A percentile compares a stretch with the other conserved stretches of the same genome.
These are phyloP conservation scores for Cariama cristata DNA, from an alignment of 2,113 vertebrate species.

Conservation along the genomic window DNA sequence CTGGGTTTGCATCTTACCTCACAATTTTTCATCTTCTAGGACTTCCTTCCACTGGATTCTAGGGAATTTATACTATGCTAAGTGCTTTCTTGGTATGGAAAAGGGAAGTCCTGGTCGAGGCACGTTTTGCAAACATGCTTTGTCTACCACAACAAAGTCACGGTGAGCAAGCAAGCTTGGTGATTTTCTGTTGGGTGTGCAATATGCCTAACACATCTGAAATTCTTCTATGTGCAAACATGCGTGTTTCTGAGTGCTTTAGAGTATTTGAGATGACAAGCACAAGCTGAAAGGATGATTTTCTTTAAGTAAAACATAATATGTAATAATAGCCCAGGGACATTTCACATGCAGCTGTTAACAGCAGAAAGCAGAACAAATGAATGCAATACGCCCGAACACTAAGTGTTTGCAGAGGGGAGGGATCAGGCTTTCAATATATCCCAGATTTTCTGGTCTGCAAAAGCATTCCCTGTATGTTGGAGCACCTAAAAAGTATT, in stretches of 20 bases:
- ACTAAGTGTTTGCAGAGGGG: background rate
- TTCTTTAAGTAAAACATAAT: background rate
- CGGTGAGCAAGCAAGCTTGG: rapidly evolving
- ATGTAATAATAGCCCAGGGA: background rate
- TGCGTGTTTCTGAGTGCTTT: background rate
- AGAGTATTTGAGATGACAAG: background rate
- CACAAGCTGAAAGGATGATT: background rate
- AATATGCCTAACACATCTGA: background rate
- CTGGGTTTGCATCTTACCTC: background rate
- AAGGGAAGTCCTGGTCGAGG: background rate
- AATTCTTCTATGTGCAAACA: background rate
- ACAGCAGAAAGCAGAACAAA: background rate
- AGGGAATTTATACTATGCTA: background rate
- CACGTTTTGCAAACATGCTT: background rate
- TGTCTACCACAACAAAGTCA: background rate
- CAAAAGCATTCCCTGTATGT: background rate
- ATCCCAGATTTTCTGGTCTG: background rate
- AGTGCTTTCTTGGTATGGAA: background rate
- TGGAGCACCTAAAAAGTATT: background rate
- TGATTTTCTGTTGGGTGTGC: background rate
- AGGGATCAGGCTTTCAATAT: background rate
- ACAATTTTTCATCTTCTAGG: background rate
- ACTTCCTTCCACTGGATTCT: background rate
- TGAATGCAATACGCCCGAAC: background rate
- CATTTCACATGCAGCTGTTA: background rate